Evolutionary conservation across 2,888 invertebrate species (phyloP), one percentile per base, ranked within the genome.

Genomic region (Protophormia terraenovae): DNA sequence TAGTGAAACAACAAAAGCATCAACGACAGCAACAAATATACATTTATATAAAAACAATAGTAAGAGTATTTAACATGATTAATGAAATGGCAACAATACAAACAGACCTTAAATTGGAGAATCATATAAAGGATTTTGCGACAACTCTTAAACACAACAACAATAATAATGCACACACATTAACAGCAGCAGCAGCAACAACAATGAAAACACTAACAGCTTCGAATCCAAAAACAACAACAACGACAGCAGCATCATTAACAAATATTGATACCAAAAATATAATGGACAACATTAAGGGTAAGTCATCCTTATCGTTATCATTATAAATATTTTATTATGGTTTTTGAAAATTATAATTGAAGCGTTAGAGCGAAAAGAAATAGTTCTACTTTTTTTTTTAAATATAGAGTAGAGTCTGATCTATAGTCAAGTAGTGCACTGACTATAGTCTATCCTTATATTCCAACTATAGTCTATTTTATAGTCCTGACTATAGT

Each of bases 51-150:
- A 45, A 62, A 60, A 50, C 53, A 73, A 60, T 60, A 50, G 38
- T 16, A 67, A 53, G 8, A 29, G 35, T 69, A 47, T 77, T 22
- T 72, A 82, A 86, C 64, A 86, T 86, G 86, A 83, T 84, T 86
- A 84, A 83, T 77, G 82, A 80, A 67, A 84, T 85, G 82, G 76
- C 79, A 41, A 77, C 83, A 73, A 66, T 83, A 83, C 79, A 87
- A 89, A 90, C 88, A 89, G 88, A 88, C 88, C 88, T 87, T 88
- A 87, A 89, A 87, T 87, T 88, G 86, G 88, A 86, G 60, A 81
- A 73, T 71, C 81, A 82, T 77, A 84, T 84, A 79, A 83, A 84
- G 77, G 82, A 83, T 69, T 83, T 80, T 77, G 81, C 83, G 62
- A 82, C 81, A 62, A 78, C 83, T 67, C 78, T 87, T 29, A 87